Evolutionary conservation across 2,888 invertebrate genomes (phyloP).

Genomic region (Athetis lepigone): DNA sequence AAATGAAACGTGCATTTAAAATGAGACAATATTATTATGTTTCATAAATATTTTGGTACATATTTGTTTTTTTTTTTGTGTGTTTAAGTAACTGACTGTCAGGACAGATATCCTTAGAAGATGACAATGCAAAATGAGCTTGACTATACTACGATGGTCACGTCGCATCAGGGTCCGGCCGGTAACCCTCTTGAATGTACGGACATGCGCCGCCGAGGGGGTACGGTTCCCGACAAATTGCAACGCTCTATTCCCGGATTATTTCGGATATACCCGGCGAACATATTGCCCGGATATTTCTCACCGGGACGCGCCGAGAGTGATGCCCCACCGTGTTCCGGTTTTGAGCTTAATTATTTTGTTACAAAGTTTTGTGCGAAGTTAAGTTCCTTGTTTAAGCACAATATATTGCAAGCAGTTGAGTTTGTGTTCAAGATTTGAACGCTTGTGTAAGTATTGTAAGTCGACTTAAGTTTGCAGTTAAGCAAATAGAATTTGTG

Average conservation of each 20-base stretch:
- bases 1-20: too few species aligned
- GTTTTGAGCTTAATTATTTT: slow-evolving; percentile 63
- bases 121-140: slow-evolving; percentile 40
- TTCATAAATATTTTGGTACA: neutral
- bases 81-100: neutral
- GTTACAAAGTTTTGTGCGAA: slow-evolving; percentile 33
- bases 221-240: slow-evolving; percentile 70
- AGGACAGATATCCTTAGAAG: slow-evolving; percentile 5
- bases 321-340: slow-evolving; percentile 61
- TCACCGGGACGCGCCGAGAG: slow-evolving; percentile 64
- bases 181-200: slow-evolving; percentile 63
- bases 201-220: slow-evolving; percentile 56
- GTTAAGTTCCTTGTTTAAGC: slow-evolving; percentile 40
- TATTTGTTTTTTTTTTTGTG: neutral
- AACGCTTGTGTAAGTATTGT: slow-evolving; percentile 32
- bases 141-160: slow-evolving; percentile 52
- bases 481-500: slow-evolving; percentile 40
- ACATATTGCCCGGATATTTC: slow-evolving; percentile 74
- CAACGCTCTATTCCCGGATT: slow-evolving; percentile 68
- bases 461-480: slow-evolving; percentile 32
- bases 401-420: slow-evolving; percentile 43
- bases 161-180: slow-evolving; percentile 50
- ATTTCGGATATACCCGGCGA: slow-evolving; percentile 70
- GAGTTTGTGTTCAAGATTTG: slow-evolving; percentile 44
- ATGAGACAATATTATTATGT: too few species aligned